Base-by-base conservation (phyloP, 2,797 vertebrate genomes). In the Rhynchotus rufescens region DNA sequence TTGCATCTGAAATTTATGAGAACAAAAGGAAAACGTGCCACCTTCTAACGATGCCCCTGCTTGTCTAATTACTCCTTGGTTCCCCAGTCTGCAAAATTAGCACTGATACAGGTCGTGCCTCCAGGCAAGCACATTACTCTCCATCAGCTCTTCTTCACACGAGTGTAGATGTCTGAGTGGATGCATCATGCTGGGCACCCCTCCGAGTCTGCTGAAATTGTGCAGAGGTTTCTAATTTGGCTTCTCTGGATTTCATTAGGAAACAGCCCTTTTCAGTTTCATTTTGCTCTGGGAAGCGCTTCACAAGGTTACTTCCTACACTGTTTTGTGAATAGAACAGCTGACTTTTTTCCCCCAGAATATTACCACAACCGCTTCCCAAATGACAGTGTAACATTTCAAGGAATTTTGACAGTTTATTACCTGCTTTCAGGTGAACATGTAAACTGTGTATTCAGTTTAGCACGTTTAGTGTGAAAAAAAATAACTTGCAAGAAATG, bases 31-130 rank as follows among this genome's bases (percentile, higher is more conserved):
- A 90, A 95, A 91, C 2, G 4, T 36, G 60, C n/a, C 72, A 71
- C 14, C 34, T 80, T 77, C 51, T 95, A 96, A 93, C 62, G 45
- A 73, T 62, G 52, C 5, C 6, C 40, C 66, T 79, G 16, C 65
- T 93, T 85, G 34, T 81, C 72, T 95, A 96, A 96, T 92, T 93
- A 85, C 32, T 68, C 66, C 64, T 84, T 91, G 67, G 49, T 93
- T 86, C 57, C 56, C 69, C 38, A 76, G 23, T 75, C 84, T 82
- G 68, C 57, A 92, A 96, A 96, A 94, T 94, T 87, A 94, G 28
- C 59, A 45, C 19, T 84, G 66, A 85, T 88, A 73, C 1, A 22
- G 76, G 84, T 92, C 90, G 61, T 77, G 79, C 68, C 77, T 96
- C 59, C 73, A 91, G 59, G 79, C 52, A 95, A 90, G 87, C 78